These are phyloP conservation scores for Agapornis roseicollis DNA, from an alignment of 2,113 vertebrate genomes.

Conservation along the genomic window DNA sequence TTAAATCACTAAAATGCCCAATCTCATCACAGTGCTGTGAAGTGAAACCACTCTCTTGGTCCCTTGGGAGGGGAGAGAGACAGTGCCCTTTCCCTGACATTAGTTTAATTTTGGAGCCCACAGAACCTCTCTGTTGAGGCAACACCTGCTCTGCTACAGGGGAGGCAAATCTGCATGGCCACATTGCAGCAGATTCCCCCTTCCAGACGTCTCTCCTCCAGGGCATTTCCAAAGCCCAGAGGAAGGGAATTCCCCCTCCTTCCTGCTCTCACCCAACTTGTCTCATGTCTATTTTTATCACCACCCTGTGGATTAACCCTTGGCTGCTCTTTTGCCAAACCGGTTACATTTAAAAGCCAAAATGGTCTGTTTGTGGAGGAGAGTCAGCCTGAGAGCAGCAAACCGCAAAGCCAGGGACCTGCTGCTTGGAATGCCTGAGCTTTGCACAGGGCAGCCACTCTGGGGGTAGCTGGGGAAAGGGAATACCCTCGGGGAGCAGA, in stretches of 20 bases:
- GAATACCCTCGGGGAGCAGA: background rate
- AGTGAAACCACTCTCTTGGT: background rate
- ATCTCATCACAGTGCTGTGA: background rate
- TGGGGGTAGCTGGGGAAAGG: background rate
- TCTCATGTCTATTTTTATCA: background rate
- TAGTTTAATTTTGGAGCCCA: background rate
- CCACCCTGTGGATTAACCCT: background rate
- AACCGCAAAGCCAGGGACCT: background rate
- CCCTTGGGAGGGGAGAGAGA: background rate
- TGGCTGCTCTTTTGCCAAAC: background rate
- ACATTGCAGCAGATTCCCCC: background rate
- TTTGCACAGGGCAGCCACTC: background rate
- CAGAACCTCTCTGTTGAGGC: background rate
- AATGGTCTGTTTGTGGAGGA: background rate
- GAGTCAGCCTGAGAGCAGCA: background rate
- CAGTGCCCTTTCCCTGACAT: too few species aligned
- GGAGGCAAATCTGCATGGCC: background rate
- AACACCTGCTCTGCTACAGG: background rate
- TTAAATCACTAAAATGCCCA: background rate
- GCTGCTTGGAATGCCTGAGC: background rate
- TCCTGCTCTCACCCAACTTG: background rate
- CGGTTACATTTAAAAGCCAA: background rate
- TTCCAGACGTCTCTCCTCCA: background rate
- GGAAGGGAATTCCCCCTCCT: constrained; percentile 2
- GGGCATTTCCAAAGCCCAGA: background rate